These are phyloP conservation scores for Phylloscopus whistleri DNA, from an alignment of 2,113 vertebrate genomes.

Conservation along the genomic window DNA sequence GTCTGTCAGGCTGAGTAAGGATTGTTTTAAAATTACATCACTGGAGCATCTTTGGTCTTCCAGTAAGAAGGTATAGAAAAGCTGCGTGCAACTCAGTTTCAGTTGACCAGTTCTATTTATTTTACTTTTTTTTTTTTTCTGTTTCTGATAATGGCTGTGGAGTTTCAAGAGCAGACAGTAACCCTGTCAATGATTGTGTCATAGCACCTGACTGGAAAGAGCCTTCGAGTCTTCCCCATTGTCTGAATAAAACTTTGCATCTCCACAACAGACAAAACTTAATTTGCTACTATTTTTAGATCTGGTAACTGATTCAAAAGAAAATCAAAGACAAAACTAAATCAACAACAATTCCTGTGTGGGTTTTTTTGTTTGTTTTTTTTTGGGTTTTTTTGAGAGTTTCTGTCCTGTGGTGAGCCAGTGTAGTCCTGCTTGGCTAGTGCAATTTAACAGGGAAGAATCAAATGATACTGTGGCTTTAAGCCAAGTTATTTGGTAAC, in stretches of 20 bases:
- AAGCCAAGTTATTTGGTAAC: neutral
- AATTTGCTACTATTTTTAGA: neutral
- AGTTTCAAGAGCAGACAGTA: neutral
- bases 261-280: neutral
- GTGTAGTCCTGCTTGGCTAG: neutral
- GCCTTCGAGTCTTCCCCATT: neutral
- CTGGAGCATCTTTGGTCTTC: neutral
- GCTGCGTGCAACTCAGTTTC: neutral
- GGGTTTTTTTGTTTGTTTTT: neutral
- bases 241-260: neutral
- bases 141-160: neutral
- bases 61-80: neutral
- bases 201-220: neutral
- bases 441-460: neutral
- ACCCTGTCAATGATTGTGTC: neutral
- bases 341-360: neutral
- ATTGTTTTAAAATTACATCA: conserved; percentile 42
- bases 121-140: neutral
- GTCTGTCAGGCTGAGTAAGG: conserved; percentile 48
- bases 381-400: accelerated
- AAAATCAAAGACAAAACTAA: neutral
- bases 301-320: neutral
- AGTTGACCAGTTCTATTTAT: neutral
- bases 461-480: neutral
- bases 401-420: neutral